Evolutionary conservation across 2,113 vertebrate species (phyloP), one percentile per base, ranked within the genome.

Genomic region (Mustela lutreola): DNA sequence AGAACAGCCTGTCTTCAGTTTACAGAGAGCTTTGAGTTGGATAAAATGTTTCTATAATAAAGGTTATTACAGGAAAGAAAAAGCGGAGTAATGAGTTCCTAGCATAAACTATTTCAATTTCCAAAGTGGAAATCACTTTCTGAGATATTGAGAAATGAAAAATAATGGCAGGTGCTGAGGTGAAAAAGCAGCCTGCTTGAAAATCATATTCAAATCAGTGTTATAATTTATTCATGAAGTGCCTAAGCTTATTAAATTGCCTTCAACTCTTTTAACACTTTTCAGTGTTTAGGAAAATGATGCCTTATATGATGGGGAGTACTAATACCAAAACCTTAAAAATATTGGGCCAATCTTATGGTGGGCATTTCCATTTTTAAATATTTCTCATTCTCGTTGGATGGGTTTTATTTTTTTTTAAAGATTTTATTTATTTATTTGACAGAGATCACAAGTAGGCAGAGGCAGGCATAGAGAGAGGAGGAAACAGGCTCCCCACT

Each of bases 31-130:
- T 85, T 45, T 36, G 60, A 85, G 48, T 33, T 65, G 63, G 50
- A 67, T 56, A 63, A 89, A 90, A 80, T 53, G 36, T 85, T 92
- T 78, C 62, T 90, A 45, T 78, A 86, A 95, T 65, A 95, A 76
- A 76, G 33, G 11, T 65, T 81, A 85, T 92, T n/a, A 90, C 3
- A 36, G 33, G 36, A 89, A 71, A 75, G 4, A 48, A 75, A 78
- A 45, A 76, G 26, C 22, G 70, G 42, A 76, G 15, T 60, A 60
- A 70, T 84, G 87, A 78, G 15, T 78, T 53, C 22, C 50, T 53
- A 89, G 9, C 12, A 39, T 76, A 88, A 96, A 71, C 19, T 65
- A 42, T 89, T 19, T 86, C 58, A 76, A 7, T 70, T 94, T 89
- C 36, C 60, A 94, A 96, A 92, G n/a, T 75, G 48, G 26, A 71